Evolutionary conservation across 2,113 vertebrate species (phyloP).

Genomic region (Bucco capensis): DNA sequence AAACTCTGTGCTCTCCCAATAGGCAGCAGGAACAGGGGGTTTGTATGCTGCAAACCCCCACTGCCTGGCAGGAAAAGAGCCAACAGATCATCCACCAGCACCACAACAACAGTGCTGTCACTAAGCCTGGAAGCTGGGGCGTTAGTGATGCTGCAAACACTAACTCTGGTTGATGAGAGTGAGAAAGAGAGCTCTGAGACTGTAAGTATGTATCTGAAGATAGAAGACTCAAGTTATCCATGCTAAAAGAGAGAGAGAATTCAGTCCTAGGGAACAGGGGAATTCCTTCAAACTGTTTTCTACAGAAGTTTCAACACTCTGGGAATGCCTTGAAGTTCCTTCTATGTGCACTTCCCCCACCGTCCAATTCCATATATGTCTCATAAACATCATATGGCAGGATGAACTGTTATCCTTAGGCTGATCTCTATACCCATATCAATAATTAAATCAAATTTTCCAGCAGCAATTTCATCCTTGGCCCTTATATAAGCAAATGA

Average conservation of each 20-base stretch:
- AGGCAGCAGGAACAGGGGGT: not conserved
- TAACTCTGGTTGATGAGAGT: accelerated
- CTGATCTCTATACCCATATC: not conserved
- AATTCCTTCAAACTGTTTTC: not conserved
- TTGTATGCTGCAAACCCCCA: not conserved
- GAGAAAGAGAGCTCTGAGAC: not conserved
- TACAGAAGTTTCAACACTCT: not conserved
- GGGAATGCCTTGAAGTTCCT: not conserved
- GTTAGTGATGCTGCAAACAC: not conserved
- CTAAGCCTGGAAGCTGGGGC: not conserved
- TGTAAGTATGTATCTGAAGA: not conserved
- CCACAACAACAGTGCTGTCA: not conserved
- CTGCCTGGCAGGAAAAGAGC: not conserved
- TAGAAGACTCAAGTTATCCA: not conserved
- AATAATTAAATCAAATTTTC: constrained; percentile 2
- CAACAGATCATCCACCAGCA: not conserved
- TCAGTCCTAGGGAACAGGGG: accelerated
- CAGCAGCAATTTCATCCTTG: not conserved
- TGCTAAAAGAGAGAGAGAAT: not conserved
- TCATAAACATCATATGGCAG: not conserved
- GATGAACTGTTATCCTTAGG: not conserved
- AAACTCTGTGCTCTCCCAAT: not conserved
- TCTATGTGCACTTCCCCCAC: not conserved
- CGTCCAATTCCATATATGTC: not conserved
- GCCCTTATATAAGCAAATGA: not conserved